phyloP scores from a whole-genome alignment of 2,888 invertebrate genomes.

The Clitarchus hookeri region DNA sequence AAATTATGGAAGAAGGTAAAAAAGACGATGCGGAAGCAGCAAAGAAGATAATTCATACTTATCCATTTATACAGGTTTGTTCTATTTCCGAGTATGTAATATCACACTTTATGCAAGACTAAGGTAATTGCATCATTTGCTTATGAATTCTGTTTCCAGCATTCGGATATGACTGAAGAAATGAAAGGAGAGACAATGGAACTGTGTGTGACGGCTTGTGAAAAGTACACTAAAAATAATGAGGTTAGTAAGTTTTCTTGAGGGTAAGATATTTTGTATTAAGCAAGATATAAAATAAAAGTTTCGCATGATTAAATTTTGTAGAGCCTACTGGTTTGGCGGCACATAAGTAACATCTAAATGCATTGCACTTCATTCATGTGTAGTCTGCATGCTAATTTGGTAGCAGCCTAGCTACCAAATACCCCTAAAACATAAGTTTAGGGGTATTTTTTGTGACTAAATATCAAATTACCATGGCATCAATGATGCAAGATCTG shows the following conservation, averaged over 20 bases:
- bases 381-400: too few relatives aligned
- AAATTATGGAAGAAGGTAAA: slow-evolving; percentile 33
- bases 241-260: slow-evolving; percentile 59
- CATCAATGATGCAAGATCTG: too few relatives aligned
- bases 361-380: too few relatives aligned
- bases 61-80: slow-evolving; percentile 80
- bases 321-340: too few relatives aligned
- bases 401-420: too few relatives aligned
- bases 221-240: slow-evolving; percentile 86
- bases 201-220: slow-evolving; percentile 89
- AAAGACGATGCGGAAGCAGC: slow-evolving; percentile 56
- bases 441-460: too few relatives aligned
- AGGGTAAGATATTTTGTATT: too few relatives aligned
- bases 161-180: slow-evolving; percentile 92
- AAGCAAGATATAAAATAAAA: too few relatives aligned
- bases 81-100: neutral
- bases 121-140: neutral
- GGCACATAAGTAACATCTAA: too few relatives aligned
- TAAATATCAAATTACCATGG: too few relatives aligned
- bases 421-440: too few relatives aligned
- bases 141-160: slow-evolving; percentile 59
- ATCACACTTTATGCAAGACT: neutral
- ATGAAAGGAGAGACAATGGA: slow-evolving; percentile 90
- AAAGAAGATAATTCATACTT: slow-evolving; percentile 77
- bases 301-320: too few relatives aligned